Percentiles rank a stretch among this genome's conserved stretches.
phyloP scores from a whole-genome alignment of 2,888 invertebrate species.

The Yponomeuta plumbellus region DNA sequence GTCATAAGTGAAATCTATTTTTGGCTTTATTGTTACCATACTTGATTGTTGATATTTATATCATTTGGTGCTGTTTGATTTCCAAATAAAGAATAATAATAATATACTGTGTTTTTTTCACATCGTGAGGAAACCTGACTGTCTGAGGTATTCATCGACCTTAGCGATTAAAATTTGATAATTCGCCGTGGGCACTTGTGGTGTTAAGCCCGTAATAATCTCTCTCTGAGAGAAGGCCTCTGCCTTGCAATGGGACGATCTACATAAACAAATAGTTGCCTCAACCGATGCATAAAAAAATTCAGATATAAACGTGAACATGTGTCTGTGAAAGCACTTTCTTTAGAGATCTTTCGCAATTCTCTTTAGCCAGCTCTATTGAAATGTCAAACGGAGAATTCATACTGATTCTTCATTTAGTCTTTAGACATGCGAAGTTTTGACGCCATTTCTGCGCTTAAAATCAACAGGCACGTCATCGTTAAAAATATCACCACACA shows the following conservation, averaged over 20 bases:
- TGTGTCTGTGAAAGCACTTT: background rate
- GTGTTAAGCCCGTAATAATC: too few species aligned
- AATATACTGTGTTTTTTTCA: too few species aligned
- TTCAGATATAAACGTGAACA: background rate
- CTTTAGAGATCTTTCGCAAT: slow-evolving; percentile 7
- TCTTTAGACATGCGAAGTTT: slow-evolving; percentile 11
- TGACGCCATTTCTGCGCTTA: slow-evolving; percentile 23
- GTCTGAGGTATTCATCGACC: too few species aligned
- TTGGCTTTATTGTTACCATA: too few species aligned
- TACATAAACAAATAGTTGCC: background rate
- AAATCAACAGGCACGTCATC: slow-evolving; percentile 23
- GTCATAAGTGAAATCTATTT: too few species aligned
- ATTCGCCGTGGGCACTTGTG: too few species aligned
- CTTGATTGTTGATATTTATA: too few species aligned
- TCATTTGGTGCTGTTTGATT: too few species aligned
- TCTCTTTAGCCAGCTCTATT: slow-evolving; percentile 16
- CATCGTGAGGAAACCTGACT: too few species aligned
- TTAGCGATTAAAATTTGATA: too few species aligned
- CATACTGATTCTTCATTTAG: background rate
- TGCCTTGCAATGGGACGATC: background rate
- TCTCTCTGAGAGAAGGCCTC: too few species aligned
- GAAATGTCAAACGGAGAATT: slow-evolving; percentile 22
- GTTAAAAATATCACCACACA: slow-evolving; percentile 16
- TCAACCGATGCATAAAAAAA: background rate
- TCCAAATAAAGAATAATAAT: too few species aligned